Percentiles rank a stretch among this genome's conserved stretches.
Evolutionary conservation across 2,888 invertebrate genomes (phyloP).

Genomic region (Calliopum simillimum): DNA sequence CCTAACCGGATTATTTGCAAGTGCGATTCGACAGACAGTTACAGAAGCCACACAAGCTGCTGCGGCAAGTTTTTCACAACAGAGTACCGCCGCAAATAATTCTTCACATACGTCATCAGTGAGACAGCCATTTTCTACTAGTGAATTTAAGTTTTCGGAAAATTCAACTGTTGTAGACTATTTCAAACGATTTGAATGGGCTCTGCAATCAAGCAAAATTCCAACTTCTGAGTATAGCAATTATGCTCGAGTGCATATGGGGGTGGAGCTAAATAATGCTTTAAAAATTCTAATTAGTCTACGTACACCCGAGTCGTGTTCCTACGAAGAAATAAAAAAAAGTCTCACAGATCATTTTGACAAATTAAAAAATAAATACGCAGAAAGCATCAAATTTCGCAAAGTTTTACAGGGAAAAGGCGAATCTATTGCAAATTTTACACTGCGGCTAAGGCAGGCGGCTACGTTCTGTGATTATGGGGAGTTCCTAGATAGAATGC

Average conservation of each 20-base stretch:
- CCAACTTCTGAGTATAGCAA: constrained; percentile 2
- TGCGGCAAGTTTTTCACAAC: too few relatives aligned
- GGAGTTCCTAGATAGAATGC: too few relatives aligned
- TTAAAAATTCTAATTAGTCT: constrained; percentile 34
- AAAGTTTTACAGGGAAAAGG: constrained; percentile 24
- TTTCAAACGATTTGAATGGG: constrained; percentile 38
- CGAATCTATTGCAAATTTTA: constrained; percentile 30
- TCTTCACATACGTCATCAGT: too few relatives aligned
- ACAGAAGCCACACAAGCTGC: background rate
- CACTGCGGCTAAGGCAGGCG: constrained; percentile 27
- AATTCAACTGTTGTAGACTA: constrained; percentile 34
- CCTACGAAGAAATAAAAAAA: constrained; percentile 8
- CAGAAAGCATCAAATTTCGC: constrained; percentile 35
- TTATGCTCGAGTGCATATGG: constrained; percentile 41
- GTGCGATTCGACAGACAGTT: background rate
- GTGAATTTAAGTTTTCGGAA: constrained; percentile 23
- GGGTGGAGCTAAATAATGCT: constrained; percentile 38
- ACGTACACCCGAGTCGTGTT: background rate
- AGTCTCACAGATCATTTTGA: background rate
- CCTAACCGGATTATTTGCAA: background rate
- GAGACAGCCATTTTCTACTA: background rate
- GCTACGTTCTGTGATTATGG: constrained; percentile 24
- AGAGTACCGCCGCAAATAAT: too few relatives aligned
- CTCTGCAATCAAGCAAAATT: constrained; percentile 39
- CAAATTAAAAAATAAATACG: constrained; percentile 12